These are phyloP conservation scores for Odontothrips loti DNA, from an alignment of 2,888 invertebrate species.

Conservation along the genomic window DNA sequence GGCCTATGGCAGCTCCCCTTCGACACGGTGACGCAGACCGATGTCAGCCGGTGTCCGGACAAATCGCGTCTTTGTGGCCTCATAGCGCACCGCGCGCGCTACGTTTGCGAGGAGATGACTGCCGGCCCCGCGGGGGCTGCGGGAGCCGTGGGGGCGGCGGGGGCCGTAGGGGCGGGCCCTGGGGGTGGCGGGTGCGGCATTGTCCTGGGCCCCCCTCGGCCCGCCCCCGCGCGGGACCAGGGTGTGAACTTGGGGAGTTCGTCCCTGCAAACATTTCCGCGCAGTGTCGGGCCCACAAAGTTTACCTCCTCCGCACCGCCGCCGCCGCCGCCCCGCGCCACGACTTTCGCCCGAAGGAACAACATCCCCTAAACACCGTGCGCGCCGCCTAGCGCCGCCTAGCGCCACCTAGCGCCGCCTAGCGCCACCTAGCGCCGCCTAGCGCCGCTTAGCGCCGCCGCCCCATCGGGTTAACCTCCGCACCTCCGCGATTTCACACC, in stretches of 20 bases:
- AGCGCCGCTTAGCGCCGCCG: not conserved
- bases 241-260: not conserved
- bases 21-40: no score
- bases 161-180: no score
- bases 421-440: no score
- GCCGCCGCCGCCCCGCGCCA: not conserved
- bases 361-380: not conserved
- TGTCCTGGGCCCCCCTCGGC: not conserved
- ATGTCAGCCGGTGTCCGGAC: no score
- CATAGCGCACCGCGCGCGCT: no score
- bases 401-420: no score
- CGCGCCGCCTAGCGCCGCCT: no score
- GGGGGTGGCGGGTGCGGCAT: not conserved
- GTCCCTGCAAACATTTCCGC: slow-evolving; percentile 16
- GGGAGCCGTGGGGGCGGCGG: not conserved
- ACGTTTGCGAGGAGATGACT: no score
- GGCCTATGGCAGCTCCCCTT: no score
- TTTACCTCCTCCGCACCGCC: not conserved
- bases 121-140: no score
- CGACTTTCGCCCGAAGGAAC: not conserved
- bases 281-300: slow-evolving; percentile 6
- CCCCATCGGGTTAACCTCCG: not conserved
- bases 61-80: no score
- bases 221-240: not conserved
- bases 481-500: slow-evolving; percentile 23